Evolutionary conservation across 2,113 vertebrate species (phyloP), one percentile per base, ranked within the genome.

Genomic region (Oenanthe oenanthe): DNA sequence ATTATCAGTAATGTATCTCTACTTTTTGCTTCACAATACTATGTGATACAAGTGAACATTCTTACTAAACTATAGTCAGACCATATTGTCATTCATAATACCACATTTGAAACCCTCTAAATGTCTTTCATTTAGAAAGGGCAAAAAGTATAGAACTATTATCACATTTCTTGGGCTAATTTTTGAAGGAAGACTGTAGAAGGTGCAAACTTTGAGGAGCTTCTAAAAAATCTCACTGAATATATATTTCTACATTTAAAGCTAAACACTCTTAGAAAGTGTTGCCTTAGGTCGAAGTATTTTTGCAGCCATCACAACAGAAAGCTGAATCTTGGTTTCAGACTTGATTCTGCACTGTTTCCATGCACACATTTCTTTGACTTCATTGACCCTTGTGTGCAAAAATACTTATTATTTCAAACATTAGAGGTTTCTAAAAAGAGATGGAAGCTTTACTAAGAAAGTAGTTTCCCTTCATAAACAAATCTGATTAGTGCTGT

Each of bases 391-490:
- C 9, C 28, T 54, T 31, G 2, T 9, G 4, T 92, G 56, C 60
- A 70, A 72, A 45, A 73, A 57, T 89, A 86, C 20, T 48, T 89
- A 43, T 3, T 56, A 79, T 93, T 93, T 87, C 48, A 80, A 88
- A 94, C 13, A 71, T 20, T 16, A 43, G 36, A 53, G 11, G 3
- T 36, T 94, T 94, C 43, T 88, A 45, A 75, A 74, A 86, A 88
- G 71, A 79, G 5, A 53, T 81, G 72, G 77, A 92, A 92, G 32
- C 24, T 85, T 76, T 62, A 17, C 17, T 66, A 32, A 80, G 60
- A 22, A 53, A 76, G 70, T 60, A 83, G 29, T 34, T 92, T 91
- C n/a, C n/a, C 48, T 86, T 89, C 45, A 32, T 86, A 71, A 97
- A 74, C 66, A 88, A 85, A 86, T 22, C 53, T 74, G 90, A 74